Conservation (phyloP, 2,797 vertebrate species). For the Crax fasciolata region DNA sequence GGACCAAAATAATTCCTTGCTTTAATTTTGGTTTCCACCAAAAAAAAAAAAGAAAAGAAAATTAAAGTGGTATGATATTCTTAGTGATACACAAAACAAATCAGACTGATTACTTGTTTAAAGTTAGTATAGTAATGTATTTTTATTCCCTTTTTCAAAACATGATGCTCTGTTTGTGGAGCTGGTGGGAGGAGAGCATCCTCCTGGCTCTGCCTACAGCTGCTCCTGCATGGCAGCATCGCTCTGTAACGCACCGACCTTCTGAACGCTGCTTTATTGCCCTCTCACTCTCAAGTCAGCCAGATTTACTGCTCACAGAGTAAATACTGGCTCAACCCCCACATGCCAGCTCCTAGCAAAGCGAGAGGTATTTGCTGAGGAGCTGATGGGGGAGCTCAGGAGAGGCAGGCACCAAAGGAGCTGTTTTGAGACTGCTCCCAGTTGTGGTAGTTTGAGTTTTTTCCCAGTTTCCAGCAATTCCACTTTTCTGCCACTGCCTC, state of each 20-base stretch:
- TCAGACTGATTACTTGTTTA: accelerated
- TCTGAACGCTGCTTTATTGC: background rate
- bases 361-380: background rate
- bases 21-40: background rate
- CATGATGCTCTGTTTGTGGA: background rate
- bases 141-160: background rate
- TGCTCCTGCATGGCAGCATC: background rate
- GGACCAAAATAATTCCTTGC: background rate
- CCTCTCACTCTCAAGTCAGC: background rate
- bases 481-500: background rate
- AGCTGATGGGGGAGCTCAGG: background rate
- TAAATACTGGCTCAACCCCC: background rate
- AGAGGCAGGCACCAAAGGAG: background rate
- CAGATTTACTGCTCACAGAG: background rate
- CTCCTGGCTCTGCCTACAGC: background rate
- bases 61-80: accelerated
- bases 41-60: too few species aligned
- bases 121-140: background rate
- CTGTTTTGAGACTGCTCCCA: background rate
- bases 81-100: background rate
- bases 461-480: background rate
- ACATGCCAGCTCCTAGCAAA: background rate
- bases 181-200: background rate
- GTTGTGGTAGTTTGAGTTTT: background rate
- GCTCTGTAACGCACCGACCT: accelerated